These are phyloP conservation scores for Hippasteria phrygiana DNA, from an alignment of 53 echinoderm and acorn worm genomes.

Conservation along the genomic window DNA sequence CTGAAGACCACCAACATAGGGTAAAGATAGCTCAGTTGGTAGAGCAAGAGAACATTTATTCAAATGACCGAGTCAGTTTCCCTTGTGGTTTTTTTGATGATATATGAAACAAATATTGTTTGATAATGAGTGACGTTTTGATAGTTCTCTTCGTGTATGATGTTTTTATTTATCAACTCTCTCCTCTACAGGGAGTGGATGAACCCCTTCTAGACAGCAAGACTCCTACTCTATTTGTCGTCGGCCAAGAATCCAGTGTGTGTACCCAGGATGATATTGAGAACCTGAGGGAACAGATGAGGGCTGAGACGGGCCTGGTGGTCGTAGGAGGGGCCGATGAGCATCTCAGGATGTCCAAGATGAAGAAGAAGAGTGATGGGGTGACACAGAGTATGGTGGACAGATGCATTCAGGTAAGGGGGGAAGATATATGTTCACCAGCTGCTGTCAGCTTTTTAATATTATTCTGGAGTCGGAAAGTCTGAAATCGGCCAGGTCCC, in stretches of 20 bases:
- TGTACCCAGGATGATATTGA: conserved; percentile 94
- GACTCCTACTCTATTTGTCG: conserved; percentile 89
- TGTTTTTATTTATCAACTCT: neutral
- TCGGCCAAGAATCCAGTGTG: conserved; percentile 94
- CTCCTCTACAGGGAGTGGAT: conserved; percentile 76
- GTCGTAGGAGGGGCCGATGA: conserved; percentile 98
- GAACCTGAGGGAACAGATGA: conserved; percentile 90
- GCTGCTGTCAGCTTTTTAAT: too few species aligned
- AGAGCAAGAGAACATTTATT: too few species aligned
- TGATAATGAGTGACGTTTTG: too few species aligned
- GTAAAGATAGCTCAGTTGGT: too few species aligned
- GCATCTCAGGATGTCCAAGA: conserved; percentile 86
- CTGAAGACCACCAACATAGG: too few species aligned
- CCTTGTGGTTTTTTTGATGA: too few species aligned
- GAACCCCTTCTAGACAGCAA: conserved; percentile 92
- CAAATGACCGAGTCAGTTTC: too few species aligned
- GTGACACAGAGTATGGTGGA: conserved; percentile 99
- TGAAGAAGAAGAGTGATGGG: conserved; percentile 93
- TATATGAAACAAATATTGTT: too few species aligned
- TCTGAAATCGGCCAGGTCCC: too few species aligned
- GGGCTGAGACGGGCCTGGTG: conserved; percentile 91
- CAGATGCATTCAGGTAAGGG: conserved; percentile 91
- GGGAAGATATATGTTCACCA: too few species aligned
- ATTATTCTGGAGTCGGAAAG: too few species aligned
- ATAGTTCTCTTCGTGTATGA: too few species aligned